Base-by-base conservation (phyloP, 2,113 vertebrate species). In the Entomyzon cyanotis region DNA sequence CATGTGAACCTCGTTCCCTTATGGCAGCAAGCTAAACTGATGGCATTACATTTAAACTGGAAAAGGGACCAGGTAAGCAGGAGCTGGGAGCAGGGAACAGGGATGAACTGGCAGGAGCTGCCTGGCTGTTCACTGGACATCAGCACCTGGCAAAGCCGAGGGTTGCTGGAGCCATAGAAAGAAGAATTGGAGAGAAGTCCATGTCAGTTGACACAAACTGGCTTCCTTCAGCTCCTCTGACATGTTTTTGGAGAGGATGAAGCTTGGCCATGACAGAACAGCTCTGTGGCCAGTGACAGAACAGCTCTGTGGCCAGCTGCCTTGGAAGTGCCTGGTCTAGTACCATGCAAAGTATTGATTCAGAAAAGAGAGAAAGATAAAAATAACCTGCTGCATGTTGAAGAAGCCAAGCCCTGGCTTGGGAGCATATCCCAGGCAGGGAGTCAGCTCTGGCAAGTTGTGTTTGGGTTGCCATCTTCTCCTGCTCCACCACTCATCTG, bases 1-100 rank as follows among this genome's bases (percentile, higher is more conserved):
- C 5, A 0, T 0, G 0, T 30, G 37, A 42, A 3, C 9, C 13
- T 65, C 5, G 1, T 10, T 67, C 5, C 24, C 75, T 60, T 33
- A 41, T 12, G 14, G 20, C 52, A 85, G 35, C 9, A 10, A 50
- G 33, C 9, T 52, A 22, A 69, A 59, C 55, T 31, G 44, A 8
- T 0, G 3, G n/a, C 24, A 19, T 42, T 12, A 0, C 20, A 7
- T 11, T 37, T 12, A 11, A 24, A n/a, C 12, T 27, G 63, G 16
- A 16, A 65, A 44, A 90, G 31, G 15, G 8, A 12, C 5, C 71
- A 33, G 42, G 31, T 1, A 17, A 58, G 44, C 55, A 86, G 78
- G 39, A 75, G 28, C 46, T 59, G 78, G 53, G 49, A 67, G 12
- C 23, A 44, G 62, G 15, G n/a, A 70, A 15, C 10, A 12, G n/a